These are phyloP conservation scores for Acrocyrtus sp. DNA, from an alignment of 2,888 invertebrate species.

Conservation along the genomic window DNA sequence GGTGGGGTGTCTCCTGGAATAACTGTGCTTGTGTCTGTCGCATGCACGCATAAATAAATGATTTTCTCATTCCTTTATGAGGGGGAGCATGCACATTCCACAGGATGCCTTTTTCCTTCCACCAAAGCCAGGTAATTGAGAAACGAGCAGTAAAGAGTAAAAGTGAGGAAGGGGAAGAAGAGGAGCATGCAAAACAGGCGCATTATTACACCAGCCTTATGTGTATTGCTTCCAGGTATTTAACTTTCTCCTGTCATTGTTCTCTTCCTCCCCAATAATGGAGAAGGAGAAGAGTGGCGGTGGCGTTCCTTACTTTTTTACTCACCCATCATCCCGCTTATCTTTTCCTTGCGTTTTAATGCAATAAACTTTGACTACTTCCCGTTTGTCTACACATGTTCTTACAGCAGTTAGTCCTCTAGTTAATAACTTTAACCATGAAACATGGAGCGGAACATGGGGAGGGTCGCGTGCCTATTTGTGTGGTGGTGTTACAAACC, in stretches of 20 bases:
- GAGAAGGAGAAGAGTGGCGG: too few species aligned
- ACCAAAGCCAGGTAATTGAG: slow-evolving; percentile 20
- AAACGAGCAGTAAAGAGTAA: slow-evolving; percentile 1
- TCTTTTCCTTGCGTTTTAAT: too few species aligned
- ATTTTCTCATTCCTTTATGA: slow-evolving; percentile 26
- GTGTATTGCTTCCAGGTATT: slow-evolving; percentile 16
- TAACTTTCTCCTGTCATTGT: slow-evolving; percentile 22
- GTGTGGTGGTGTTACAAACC: background rate
- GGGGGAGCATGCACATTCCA: too few species aligned
- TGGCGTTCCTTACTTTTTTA: too few species aligned
- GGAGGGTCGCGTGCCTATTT: slow-evolving; percentile 22
- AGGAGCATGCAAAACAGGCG: background rate
- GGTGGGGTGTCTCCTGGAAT: too few species aligned
- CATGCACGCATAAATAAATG: slow-evolving; percentile 38
- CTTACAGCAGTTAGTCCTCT: too few species aligned
- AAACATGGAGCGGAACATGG: background rate
- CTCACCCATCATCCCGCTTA: too few species aligned
- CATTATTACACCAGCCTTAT: background rate
- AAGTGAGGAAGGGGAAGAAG: background rate
- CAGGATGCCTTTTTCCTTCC: too few species aligned
- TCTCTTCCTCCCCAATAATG: background rate
- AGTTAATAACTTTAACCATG: too few species aligned
- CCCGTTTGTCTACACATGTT: too few species aligned
- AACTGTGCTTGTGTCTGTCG: background rate
- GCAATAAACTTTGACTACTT: too few species aligned